Base-by-base conservation (phyloP, 2,797 vertebrate genomes). In the Scarus forsteni region DNA sequence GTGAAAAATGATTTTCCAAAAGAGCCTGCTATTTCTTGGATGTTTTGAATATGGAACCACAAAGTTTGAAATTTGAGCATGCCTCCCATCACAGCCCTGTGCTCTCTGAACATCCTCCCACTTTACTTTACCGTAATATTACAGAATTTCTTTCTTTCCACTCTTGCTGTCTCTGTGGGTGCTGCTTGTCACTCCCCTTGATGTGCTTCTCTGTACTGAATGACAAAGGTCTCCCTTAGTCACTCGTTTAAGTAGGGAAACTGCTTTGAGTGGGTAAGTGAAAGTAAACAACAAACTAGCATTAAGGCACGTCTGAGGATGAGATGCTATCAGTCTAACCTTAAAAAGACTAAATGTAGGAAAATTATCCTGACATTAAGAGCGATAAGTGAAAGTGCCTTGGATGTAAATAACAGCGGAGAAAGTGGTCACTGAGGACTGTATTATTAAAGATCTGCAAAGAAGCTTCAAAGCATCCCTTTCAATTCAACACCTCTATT, bases 281-380 rank as follows among this genome's bases (percentile, higher is more conserved):
- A 27, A 13, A 14, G 10, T 61, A 42, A 63, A 34, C 36, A 77
- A 60, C 55, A 71, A 63, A 43, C 6, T n/a, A 43, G 46, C 11
- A 56, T 51, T 12, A 52, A 52, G 18, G 55, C 5, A 67, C 38
- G 63, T n/a, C 12, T 60, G 38, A 55, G 34, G 12, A 46, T 8
- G 10, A 58, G 56, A 73, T 35, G 12, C 13, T 83, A 70, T 60
- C 9, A 6, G 60, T 60, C 56, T 66, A 52, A 60, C 46, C 8
- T 61, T 39, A 35, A 16, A 72, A 34, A 60, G 39, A 71, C 5
- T 34, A 44, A 75, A 65, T 43, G 27, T 5, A 64, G 7, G 34
- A 55, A 43, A 65, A 77, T 64, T 50, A 63, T 35, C 12, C 12
- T 58, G 50, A 62, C 46, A 63, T 79, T 73, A 72, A 64, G 46